Evolutionary conservation across 2,888 invertebrate genomes (phyloP), one percentile per base, ranked within the genome.

Genomic region (Drosophila merina): DNA sequence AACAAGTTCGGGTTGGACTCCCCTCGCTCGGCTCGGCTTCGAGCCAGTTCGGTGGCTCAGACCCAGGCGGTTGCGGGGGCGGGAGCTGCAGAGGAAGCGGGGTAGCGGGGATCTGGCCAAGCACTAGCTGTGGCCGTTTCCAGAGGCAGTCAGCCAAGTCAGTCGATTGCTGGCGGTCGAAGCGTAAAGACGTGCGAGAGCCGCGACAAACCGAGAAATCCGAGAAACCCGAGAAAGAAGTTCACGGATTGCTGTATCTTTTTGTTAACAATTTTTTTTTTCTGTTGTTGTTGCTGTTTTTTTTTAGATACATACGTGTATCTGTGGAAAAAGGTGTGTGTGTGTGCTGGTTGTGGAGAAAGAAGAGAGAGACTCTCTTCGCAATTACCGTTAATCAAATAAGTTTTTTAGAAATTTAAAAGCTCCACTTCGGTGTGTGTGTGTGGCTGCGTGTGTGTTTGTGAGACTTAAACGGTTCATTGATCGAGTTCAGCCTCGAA

Each of bases 351-450:
- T 14, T 14, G 14, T 20, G 20, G 42, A 38, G 7, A 14, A 28
- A 42, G 31, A 40, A 26, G 57, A 49, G 42, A 42, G 28, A 47
- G 47, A 40, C 57, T 71, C 72, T 71, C 63, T 71, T 57, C 67
- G 75, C 85, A 73, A 86, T 80, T 86, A 82, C 87, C 82, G 82
- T 82, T 82, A 86, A 82, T 82, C 85, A 86, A 82, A 82, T 86
- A 86, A 81, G 81, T 86, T 82, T 82, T 86, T 84, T 82, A 86
- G 81, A 82, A 86, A 86, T 84, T 84, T 86, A 76, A 82, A 86
- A 87, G 81, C 77, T 76, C 68, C 73, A 79, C 75, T 77, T 67
- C 67, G 48, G 48, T 47, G 31, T 12, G 26, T 12, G 26, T 47
- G 33, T 52, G 47, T 56, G 52, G 50, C 25, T 48, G 47, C 55